Evolutionary conservation across 2,888 invertebrate species (phyloP), one percentile per base, ranked within the genome.

Genomic region (Amblyjoppa proteus): DNA sequence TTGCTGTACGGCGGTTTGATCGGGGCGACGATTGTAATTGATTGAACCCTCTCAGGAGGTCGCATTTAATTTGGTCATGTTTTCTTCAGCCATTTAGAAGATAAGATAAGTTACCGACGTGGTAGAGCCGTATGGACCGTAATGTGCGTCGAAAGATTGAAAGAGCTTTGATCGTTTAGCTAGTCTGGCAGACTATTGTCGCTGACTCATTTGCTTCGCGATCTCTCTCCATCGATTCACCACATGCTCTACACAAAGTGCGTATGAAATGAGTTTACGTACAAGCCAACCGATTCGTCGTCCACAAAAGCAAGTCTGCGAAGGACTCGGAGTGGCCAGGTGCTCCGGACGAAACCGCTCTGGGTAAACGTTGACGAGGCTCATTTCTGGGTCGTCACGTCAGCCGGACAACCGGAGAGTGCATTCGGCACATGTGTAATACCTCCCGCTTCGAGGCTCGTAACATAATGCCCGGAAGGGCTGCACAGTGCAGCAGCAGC

Each of bases 301-400:
- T 68, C 34, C 51, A 64, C 64, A 61, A 73, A 20, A 53, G 69
- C 56, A 49, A 71, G 61, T 69, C 58, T 74, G 58, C 38, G 74
- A 74, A 78, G 56, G 64, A 70, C 68, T 28, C 41, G 28, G 75
- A 74, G 70, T 53, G 82, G 89, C 91, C 92, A 92, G 92, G 91
- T 92, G 92, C 91, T 89, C 28, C 34, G 53, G 56, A 71, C 74
- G 73, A 85, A 83, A 34, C 74, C 16, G 45, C 81, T 78, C 34
- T 74, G 75, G 85, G 81, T 83, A 58, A 87, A 85, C 85, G 71
- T 81, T 85, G 83, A 87, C 87, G 88, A 88, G 82, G 79, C 80
- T 80, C 82, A 68, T 83, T 91, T 91, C 88, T 90, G 88, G 89
- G 89, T 91, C 92, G 90, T 91, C 89, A 89, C 89, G 90, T 87